Base-by-base conservation (phyloP, 2,113 vertebrate genomes). In the Vulpes ferrilata region DNA sequence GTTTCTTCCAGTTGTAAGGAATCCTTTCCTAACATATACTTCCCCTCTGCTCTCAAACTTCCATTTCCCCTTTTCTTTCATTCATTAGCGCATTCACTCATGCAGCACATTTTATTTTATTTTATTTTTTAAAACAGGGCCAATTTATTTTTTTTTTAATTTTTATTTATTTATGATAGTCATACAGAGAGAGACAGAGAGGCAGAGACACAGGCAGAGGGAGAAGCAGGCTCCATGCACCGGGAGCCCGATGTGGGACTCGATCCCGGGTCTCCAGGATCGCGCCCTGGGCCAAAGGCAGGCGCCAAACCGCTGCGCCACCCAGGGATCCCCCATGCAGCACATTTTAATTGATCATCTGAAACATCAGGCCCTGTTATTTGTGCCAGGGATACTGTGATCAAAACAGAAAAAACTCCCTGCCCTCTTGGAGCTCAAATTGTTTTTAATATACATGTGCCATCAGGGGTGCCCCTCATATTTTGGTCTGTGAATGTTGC, bases 1-100 rank as follows among this genome's bases (percentile, higher is more conserved):
- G 15, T 90, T 51, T 88, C 64, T 93, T 84, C 38, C 60, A 93
- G 11, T 84, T 51, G 0, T 89, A 62, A 59, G 38, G 35, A 76
- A 67, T 93, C 60, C 53, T 90, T 17, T 38, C 59, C 19, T 88
- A 62, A 65, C 23, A 48, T 84, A 78, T 27, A 62, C 10, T 60
- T 95, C 11, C 25, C 53, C 51, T 95, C 23, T 90, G 48, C 43
- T 90, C 60, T 87, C 43, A 87, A 57, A 95, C 25, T 88, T 93
- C 43, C 73, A 3, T 95, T 90, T 87, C 53, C 11, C 64, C 51
- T 38, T 91, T 83, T 27, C 53, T 76, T 93, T 87, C 53, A 48
- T 62, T 85, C 23, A 73, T 86, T 67, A 60, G 71, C 62, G 57
- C n/a, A 69, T 74, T 84, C 59, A 73, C 11, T 13, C 55, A 48